phyloP scores from a whole-genome alignment of 2,888 invertebrate genomes.

The Invenusta paracnida region DNA sequence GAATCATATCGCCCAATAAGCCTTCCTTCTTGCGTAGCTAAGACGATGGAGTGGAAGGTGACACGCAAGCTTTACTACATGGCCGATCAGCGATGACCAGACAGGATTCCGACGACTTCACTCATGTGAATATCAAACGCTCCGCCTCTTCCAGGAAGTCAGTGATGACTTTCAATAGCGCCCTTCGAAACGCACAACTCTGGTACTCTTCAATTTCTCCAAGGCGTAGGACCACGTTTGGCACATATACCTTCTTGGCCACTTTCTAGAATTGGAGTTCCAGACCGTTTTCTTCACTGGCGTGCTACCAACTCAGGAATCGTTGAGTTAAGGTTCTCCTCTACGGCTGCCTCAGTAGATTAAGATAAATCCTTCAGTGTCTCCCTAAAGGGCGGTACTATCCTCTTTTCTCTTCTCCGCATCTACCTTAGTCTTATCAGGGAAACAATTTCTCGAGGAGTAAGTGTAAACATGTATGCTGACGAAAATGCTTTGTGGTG shows the following conservation, averaged over 20 bases:
- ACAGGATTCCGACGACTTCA: not conserved
- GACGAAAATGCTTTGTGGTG: not conserved
- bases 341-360: not conserved
- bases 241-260: not conserved
- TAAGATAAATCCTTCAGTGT: not conserved
- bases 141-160: not conserved
- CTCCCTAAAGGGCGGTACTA: not conserved
- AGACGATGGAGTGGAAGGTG: not conserved
- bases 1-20: slow-evolving; percentile 3
- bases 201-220: not conserved
- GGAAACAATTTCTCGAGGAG: not conserved
- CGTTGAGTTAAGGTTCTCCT: not conserved
- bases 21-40: not conserved
- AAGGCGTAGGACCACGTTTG: slow-evolving; percentile 27
- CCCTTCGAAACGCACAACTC: not conserved
- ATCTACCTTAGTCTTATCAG: not conserved
- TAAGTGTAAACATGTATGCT: not conserved
- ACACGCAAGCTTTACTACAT: not conserved
- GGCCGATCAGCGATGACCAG: slow-evolving; percentile 3
- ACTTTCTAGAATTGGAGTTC: not conserved
- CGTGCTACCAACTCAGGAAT: not conserved
- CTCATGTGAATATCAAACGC: not conserved
- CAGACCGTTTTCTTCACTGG: not conserved
- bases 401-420: not conserved
- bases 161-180: not conserved